Evolutionary conservation across 2,113 vertebrate genomes (phyloP).

Genomic region (Neogobius melanostomus): DNA sequence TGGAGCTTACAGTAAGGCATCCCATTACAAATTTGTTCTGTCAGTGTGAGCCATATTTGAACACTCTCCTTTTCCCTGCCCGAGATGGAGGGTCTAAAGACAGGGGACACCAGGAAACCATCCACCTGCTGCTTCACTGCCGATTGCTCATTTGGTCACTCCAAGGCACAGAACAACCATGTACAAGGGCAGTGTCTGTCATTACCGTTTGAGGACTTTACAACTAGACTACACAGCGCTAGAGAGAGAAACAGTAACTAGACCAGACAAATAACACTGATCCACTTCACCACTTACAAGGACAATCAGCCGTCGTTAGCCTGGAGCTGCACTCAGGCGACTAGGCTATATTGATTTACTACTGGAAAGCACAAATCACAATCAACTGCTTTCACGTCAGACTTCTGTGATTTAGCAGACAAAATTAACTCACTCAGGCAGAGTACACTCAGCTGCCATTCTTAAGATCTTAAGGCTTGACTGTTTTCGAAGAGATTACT

Average conservation of each 20-base stretch:
- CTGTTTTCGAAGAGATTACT: background rate
- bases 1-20: background rate
- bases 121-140: too few species aligned
- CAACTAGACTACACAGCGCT: too few species aligned
- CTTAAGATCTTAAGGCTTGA: background rate
- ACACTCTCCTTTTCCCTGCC: background rate
- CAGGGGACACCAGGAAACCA: too few species aligned
- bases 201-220: too few species aligned
- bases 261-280: background rate
- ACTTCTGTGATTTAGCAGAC: background rate
- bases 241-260: background rate
- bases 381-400: background rate
- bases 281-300: background rate
- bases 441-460: background rate
- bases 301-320: background rate
- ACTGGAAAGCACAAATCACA: conserved; percentile 1
- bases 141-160: too few species aligned
- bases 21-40: background rate
- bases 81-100: too few species aligned
- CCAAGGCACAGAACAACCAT: too few species aligned
- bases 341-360: background rate
- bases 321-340: background rate
- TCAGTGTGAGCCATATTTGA: background rate
- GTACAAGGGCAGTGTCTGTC: too few species aligned
- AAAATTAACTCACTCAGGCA: background rate